Conservation (phyloP, 2,888 invertebrate genomes). For the Thera obeliscata region DNA sequence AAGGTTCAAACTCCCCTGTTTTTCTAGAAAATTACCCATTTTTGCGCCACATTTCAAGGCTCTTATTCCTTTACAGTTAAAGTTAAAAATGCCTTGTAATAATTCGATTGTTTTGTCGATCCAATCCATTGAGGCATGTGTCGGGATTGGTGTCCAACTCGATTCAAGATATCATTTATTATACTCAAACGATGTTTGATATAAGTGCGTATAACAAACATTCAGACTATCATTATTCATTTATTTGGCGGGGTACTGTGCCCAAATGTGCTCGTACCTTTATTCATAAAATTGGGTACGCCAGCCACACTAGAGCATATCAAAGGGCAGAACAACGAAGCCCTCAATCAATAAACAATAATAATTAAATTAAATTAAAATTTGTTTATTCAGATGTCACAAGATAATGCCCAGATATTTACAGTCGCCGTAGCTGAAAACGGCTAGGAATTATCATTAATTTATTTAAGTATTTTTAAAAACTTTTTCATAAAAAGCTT, state of each 20-base stretch:
- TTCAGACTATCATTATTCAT: constrained; percentile 29
- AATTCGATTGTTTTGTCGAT: constrained; percentile 38
- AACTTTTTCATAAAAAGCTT: too few species aligned
- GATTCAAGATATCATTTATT: constrained; percentile 49
- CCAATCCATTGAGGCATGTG: constrained; percentile 13
- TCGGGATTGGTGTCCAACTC: constrained; percentile 40
- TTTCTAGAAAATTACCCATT: constrained; percentile 38
- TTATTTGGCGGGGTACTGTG: neutral
- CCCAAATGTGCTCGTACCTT: too few species aligned
- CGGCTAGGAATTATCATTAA: too few species aligned
- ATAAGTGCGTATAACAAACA: constrained; percentile 13
- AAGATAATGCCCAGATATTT: too few species aligned
- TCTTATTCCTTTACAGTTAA: constrained; percentile 3
- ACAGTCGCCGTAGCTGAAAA: too few species aligned
- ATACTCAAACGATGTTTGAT: constrained; percentile 40
- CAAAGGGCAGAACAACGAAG: too few species aligned
- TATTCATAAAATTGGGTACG: too few species aligned
- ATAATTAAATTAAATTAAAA: too few species aligned
- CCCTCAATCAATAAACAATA: too few species aligned
- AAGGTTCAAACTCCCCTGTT: constrained; percentile 36
- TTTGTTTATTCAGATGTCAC: too few species aligned
- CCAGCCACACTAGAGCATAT: too few species aligned
- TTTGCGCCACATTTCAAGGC: constrained; percentile 44
- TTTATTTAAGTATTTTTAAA: too few species aligned
- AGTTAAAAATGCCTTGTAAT: constrained; percentile 10